Evolutionary conservation across 2,888 invertebrate genomes (phyloP), one percentile per base, ranked within the genome.

Genomic region (Pteria penguin): DNA sequence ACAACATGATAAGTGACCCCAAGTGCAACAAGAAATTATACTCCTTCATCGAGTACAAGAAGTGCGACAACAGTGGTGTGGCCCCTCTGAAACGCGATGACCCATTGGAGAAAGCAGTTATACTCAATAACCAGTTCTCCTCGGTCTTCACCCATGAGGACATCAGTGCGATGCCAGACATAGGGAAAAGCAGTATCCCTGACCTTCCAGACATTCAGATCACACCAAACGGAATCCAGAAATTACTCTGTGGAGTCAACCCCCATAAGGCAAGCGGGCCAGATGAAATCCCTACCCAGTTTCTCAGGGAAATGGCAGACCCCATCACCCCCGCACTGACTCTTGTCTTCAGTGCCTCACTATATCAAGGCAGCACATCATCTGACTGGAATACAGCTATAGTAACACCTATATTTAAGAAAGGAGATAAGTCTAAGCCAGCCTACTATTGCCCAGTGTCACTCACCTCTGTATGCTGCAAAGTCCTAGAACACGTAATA

Each of bases 51-150:
- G 80, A 82, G 26, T 57, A 72, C 29, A 79, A 74, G 55, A 65
- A 45, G 11, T 77, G 78, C 67, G 79, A 82, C 27, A 5, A 72
- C 11, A 52, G 18, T 14, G 78, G 78, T 8, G 69, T 81, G 11
- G 63, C 77, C 54, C 75, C 77, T 3, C 73, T 81, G 3, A 58
- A 60, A 14, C 74, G 79, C 22, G 78, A 76, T 65, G 69, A 78
- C 58, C 69, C 26, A 33, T 26, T 32, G 1, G 65, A 26, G 2
- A 79, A 78, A 58, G 78, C 79, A 18, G 31, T 74, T 1, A 82
- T 82, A 8, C 70, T 82, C 2, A 80, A 82, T 55, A 29, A 72
- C 18, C 79, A 82, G 55, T 82, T 79, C 54, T 31, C 55, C 27
- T 80, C 74, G 2, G 77, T 72, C 2, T 79, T 69, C 31, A 80